Conservation (phyloP, 2,888 invertebrate species). For the Brachynemurus nebulosus region DNA sequence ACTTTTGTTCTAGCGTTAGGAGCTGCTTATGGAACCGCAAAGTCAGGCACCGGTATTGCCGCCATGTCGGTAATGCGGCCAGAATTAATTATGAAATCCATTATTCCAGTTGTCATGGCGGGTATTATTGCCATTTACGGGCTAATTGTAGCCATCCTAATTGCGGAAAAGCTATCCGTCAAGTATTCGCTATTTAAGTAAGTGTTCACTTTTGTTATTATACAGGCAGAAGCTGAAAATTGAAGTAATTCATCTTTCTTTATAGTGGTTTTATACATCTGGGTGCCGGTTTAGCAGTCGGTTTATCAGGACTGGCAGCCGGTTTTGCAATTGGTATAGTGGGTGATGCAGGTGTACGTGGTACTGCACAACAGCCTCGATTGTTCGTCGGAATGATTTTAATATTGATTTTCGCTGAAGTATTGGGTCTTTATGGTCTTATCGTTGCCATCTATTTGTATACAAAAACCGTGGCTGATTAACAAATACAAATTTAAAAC, state of each 20-base stretch:
- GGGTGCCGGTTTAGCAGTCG: conserved; percentile 94
- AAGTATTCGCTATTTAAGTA: conserved; percentile 69
- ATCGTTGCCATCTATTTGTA: conserved; percentile 99
- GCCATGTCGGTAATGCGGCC: conserved; percentile 99
- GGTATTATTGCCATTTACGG: conserved; percentile 99
- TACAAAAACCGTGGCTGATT: conserved; percentile 64
- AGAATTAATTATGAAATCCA: conserved; percentile 99
- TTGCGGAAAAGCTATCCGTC: conserved; percentile 62
- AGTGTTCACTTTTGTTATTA: too few species aligned
- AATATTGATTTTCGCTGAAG: conserved; percentile 99
- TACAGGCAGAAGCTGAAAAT: too few species aligned
- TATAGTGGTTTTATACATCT: conserved; percentile 92
- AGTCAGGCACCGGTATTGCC: conserved; percentile 99
- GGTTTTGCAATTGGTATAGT: conserved; percentile 99
- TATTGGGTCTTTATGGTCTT: conserved; percentile 99
- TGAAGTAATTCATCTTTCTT: too few species aligned
- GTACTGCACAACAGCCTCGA: conserved; percentile 98
- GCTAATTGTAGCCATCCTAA: conserved; percentile 96
- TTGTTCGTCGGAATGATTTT: conserved; percentile 99
- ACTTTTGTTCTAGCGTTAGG: conserved; percentile 67
- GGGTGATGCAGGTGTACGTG: conserved; percentile 97
- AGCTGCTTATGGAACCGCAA: conserved; percentile 99
- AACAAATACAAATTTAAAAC: too few species aligned
- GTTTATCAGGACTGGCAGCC: conserved; percentile 94
- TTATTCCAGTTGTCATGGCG: conserved; percentile 99